Base-by-base conservation (phyloP, 2,113 vertebrate species). In the Elaphurus davidianus region DNA sequence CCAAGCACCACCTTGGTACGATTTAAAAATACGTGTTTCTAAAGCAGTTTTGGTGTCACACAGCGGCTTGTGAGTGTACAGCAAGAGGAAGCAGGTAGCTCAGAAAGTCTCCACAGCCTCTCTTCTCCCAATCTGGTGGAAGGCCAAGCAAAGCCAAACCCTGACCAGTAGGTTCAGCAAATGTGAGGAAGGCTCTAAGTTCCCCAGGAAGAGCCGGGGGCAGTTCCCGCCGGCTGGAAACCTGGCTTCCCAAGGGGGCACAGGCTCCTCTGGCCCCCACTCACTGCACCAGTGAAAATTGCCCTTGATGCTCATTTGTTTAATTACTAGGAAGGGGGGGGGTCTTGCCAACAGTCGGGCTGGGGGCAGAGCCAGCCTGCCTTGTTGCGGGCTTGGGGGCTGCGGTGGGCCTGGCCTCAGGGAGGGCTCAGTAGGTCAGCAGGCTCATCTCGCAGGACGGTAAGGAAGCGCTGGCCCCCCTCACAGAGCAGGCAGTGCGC, bases 401-500 rank as follows among this genome's bases (percentile, higher is more conserved):
- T 40, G 74, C 71, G n/a, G 6, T 10, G 7, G 4, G 43, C 89
- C 0, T 5, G 78, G 55, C 2, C 8, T 19, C 3, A 33, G n/a
- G 85, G 55, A 40, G 45, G 2, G 90, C 6, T 99, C 98, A 99
- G 55, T 99, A 97, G 99, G 54, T 99, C 98, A 5, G 97, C 84
- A 82, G 99, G 99, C 52, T 99, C 98, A 0, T 99, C 99, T 25
- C 98, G 98, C 52, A 99, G 98, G 74, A 99, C 89, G 3, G 99
- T 98, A 3, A 99, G 99, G 98, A 99, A 99, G 1, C 12, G 96
- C 71, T 97, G 50, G 3, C 99, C 99, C 12, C 99, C 99, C 92
- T 99, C 99, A 0, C 99, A 99, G 83, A 99, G 99, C 95, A 99
- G 98, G 0, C 99, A 99, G 98, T 99, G 99, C 1, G 99, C 1